phyloP scores from a whole-genome alignment of 2,888 invertebrate species.

The Gymnocheta viridis region DNA sequence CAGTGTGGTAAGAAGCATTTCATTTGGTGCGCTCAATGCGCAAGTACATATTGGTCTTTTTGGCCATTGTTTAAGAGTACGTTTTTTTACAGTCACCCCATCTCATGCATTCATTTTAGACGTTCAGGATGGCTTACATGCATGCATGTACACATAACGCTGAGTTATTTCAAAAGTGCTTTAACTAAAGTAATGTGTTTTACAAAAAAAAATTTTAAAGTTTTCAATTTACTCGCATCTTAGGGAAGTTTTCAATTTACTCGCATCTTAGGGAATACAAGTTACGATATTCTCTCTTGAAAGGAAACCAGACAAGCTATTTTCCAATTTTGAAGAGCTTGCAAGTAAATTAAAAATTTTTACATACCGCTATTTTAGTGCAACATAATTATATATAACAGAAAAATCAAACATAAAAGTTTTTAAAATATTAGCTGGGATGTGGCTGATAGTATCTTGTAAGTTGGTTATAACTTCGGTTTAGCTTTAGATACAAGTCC shows the following conservation, averaged over 20 bases:
- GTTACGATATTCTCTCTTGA: no score
- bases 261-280: no score
- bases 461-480: no score
- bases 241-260: neutral
- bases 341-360: no score
- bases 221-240: neutral
- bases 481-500: no score
- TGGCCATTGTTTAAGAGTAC: conserved; percentile 32
- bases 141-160: neutral
- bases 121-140: neutral
- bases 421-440: no score
- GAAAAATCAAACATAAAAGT: no score
- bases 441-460: no score
- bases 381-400: no score
- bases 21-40: conserved; percentile 35
- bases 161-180: neutral
- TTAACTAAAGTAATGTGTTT: neutral
- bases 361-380: no score
- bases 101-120: conserved; percentile 5
- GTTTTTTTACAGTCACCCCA: conserved; percentile 22
- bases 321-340: no score
- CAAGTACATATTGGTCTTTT: conserved; percentile 42
- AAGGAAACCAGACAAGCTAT: no score
- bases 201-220: neutral
- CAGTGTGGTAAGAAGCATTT: conserved; percentile 21